Evolutionary conservation across 1,140 invertebrate genomes (phyloP).

Genomic region (Drosophila jambulina): DNA sequence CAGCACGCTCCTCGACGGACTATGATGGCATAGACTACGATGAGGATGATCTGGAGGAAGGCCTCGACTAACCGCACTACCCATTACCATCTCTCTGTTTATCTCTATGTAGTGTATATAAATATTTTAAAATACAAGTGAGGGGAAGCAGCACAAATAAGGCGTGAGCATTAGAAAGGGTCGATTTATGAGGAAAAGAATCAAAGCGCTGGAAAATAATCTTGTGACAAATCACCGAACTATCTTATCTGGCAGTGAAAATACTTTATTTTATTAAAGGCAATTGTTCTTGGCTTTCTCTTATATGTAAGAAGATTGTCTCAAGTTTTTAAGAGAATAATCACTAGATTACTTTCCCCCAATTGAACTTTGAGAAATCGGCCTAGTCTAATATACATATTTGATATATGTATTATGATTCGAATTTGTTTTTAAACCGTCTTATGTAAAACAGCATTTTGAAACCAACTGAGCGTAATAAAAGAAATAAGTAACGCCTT

Average conservation of each 20-base stretch:
- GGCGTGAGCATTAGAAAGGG: conserved; percentile 6
- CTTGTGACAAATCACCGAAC: neutral
- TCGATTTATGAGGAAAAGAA: neutral
- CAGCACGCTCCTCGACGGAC: conserved; percentile 64
- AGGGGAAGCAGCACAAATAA: conserved; percentile 40
- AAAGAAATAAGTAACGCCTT: conserved; percentile 18
- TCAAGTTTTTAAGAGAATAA: neutral
- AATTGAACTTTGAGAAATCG: neutral
- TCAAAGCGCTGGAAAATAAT: conserved; percentile 15
- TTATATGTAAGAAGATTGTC: conserved; percentile 1
- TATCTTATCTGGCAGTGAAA: conserved; percentile 5
- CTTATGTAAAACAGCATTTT: conserved; percentile 57
- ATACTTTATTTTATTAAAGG: neutral
- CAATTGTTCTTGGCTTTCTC: neutral
- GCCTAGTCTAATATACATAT: conserved; percentile 17
- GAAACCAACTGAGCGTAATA: conserved; percentile 49
- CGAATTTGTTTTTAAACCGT: conserved; percentile 53
- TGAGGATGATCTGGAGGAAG: conserved; percentile 73
- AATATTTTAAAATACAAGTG: conserved; percentile 42
- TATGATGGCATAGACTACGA: conserved; percentile 78
- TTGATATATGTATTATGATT: conserved; percentile 28
- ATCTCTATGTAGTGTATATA: conserved; percentile 35
- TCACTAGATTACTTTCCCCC: conserved; percentile 1
- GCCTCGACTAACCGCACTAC: conserved; percentile 57
- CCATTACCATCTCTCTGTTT: conserved; percentile 30